Base-by-base conservation (phyloP, 2,888 invertebrate species). In the Leptinotarsa rubiginosa region DNA sequence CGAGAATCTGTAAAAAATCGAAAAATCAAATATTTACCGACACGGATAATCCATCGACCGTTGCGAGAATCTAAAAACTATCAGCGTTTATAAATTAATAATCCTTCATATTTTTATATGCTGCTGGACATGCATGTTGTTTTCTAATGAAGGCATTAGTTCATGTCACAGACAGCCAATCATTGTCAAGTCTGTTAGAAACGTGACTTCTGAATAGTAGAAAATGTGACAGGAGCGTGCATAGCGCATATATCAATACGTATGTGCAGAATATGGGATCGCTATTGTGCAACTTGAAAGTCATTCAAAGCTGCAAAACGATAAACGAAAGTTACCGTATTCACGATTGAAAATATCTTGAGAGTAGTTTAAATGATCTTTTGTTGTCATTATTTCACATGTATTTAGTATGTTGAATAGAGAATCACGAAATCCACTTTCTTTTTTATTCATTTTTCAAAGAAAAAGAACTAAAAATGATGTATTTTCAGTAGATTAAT, bases 171-270 rank as follows among this genome's bases (percentile, higher is more conserved):
- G 62, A 31, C 62, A 62, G 62, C 62, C 62, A 31, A 62, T 62
- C 62, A 31, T 16, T 62, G 62, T 62, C 62, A 41, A 62, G n/a
- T 41, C 62, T 16, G 31, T n/a, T 31, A 13, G 5, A 62, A 62
- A 62, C 41, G 62, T 62, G 62, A 62, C 62, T 62, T 16, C 62
- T 62, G 62, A 62, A 62, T 62, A 41, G 41, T 41, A 41, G 62
- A 16, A 62, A 41, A 56, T 56, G 56, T 56, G 56, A 56, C 56
- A 56, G 56, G 22, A 22, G 13, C 15, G 56, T 56, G 15, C 56
- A 56, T 56, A 56, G 18, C 12, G 20, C 56, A 22, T 56, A 56
- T 56, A 56, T 56, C 56, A 56, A 56, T 56, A 56, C 22, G 56
- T 13, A 56, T 20, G 56, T 56, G 18, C 52, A 18, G 56, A 56